Evolutionary conservation across 1,140 invertebrate species (phyloP).

Genomic region (Maconellicoccus hirsutus): DNA sequence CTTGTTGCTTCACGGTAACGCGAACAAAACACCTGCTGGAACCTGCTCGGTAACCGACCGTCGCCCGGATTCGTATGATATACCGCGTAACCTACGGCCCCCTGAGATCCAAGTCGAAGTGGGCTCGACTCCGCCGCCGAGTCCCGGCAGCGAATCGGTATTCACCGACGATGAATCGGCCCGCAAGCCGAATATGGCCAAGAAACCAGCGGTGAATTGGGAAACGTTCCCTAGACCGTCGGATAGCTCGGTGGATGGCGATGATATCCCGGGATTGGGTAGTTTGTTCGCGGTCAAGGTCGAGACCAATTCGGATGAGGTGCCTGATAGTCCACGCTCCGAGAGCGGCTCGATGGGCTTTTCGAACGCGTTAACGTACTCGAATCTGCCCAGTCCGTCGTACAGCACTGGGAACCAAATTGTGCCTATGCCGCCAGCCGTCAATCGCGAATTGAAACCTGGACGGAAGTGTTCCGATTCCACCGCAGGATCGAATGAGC

Average conservation of each 20-base stretch:
- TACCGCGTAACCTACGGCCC: constrained; percentile 36
- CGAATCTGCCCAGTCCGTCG: constrained; percentile 45
- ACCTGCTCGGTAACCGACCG: not conserved
- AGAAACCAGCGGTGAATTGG: constrained; percentile 39
- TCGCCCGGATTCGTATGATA: constrained; percentile 39
- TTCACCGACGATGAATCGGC: constrained; percentile 46
- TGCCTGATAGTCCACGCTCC: constrained; percentile 43
- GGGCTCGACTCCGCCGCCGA: constrained; percentile 37
- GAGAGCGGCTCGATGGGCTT: constrained; percentile 35
- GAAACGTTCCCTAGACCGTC: constrained; percentile 43
- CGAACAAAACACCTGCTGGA: not conserved
- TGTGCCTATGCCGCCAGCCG: constrained; percentile 49
- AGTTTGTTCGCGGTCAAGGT: constrained; percentile 14
- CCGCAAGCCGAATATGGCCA: constrained; percentile 11
- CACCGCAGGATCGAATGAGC: constrained; percentile 31
- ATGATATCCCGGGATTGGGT: constrained; percentile 7
- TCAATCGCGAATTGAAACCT: constrained; percentile 69
- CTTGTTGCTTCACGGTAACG: constrained; percentile 22
- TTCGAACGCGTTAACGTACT: constrained; percentile 41
- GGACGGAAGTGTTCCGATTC: constrained; percentile 45
- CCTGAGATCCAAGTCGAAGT: constrained; percentile 28
- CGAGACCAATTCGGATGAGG: constrained; percentile 28
- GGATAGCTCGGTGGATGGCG: constrained; percentile 43
- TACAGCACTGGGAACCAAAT: constrained; percentile 35
- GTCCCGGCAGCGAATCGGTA: constrained; percentile 43